These are phyloP conservation scores for Perdita meconis DNA, from an alignment of 2,888 invertebrate species.

Conservation along the genomic window DNA sequence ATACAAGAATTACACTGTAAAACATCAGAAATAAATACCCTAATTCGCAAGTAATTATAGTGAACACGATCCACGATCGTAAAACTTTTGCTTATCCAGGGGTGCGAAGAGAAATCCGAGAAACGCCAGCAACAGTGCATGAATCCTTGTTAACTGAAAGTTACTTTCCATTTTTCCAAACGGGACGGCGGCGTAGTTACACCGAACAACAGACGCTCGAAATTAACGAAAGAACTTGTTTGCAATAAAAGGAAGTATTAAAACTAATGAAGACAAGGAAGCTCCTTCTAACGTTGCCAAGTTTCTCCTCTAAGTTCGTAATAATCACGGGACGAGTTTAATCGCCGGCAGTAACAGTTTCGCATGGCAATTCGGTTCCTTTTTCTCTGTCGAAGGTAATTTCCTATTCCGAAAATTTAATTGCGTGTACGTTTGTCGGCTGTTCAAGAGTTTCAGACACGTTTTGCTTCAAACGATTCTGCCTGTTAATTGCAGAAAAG, in stretches of 20 bases:
- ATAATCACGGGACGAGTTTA: constrained; percentile 32
- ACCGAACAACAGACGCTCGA: background rate
- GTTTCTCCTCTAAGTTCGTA: constrained; percentile 18
- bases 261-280: constrained; percentile 14
- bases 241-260: constrained; percentile 16
- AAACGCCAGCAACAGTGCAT: constrained; percentile 5
- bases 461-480: constrained; percentile 2
- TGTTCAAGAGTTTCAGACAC: constrained; percentile 7
- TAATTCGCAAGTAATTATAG: background rate
- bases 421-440: constrained; percentile 1
- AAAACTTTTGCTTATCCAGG: constrained; percentile 14
- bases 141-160: constrained; percentile 26
- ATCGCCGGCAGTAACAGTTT: constrained; percentile 19
- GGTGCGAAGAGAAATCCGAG: constrained; percentile 16
- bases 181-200: background rate
- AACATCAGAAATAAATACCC: constrained; percentile 5
- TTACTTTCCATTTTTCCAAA: constrained; percentile 21
- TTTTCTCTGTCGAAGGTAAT: constrained; percentile 4
- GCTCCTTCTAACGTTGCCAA: background rate
- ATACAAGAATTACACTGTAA: background rate
- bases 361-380: constrained; percentile 12
- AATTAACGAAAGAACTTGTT: constrained; percentile 34
- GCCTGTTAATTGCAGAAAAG: background rate
- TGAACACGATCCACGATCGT: background rate
- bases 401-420: background rate